Conservation (phyloP, 2,888 invertebrate genomes). For the Pemphredon lugubris region DNA sequence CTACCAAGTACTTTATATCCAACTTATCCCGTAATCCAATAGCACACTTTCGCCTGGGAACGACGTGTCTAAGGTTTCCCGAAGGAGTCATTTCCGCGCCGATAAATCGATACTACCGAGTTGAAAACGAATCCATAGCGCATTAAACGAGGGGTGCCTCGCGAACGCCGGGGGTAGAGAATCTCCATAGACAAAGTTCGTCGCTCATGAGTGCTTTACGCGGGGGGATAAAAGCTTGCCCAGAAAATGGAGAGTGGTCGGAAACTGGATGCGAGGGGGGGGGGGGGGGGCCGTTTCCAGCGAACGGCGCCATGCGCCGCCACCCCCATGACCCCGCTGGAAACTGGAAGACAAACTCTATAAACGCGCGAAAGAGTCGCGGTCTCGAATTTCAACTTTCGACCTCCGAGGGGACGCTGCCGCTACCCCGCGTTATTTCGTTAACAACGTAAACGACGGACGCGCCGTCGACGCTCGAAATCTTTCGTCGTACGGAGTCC, state of each 20-base stretch:
- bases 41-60: constrained; percentile 40
- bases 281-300: constrained; percentile 34
- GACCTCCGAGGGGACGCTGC: constrained; percentile 1
- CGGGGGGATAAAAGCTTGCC: constrained; percentile 66
- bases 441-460: constrained; percentile 39
- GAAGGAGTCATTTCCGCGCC: constrained; percentile 39
- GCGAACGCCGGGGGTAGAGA: constrained; percentile 37
- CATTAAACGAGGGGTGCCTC: constrained; percentile 33
- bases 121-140: constrained; percentile 37
- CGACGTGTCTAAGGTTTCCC: constrained; percentile 46
- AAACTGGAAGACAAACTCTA: constrained; percentile 16
- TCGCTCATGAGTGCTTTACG: constrained; percentile 60
- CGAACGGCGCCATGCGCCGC: constrained; percentile 2
- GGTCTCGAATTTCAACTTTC: constrained; percentile 31
- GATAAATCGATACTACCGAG: constrained; percentile 53
- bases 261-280: constrained; percentile 44
- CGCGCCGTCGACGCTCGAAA: constrained; percentile 7
- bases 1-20: constrained; percentile 22
- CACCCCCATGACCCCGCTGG: constrained; percentile 13
- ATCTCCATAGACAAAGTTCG: constrained; percentile 63
- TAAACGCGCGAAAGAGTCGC: constrained; percentile 23
- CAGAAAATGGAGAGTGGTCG: constrained; percentile 39
- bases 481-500: not conserved
- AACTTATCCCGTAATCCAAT: constrained; percentile 41
- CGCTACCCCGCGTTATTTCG: constrained; percentile 43